A percentile compares a stretch with the other conserved stretches of the same genome.
phyloP scores from a whole-genome alignment of 2,888 invertebrate species.

The Abrostola tripartita region DNA sequence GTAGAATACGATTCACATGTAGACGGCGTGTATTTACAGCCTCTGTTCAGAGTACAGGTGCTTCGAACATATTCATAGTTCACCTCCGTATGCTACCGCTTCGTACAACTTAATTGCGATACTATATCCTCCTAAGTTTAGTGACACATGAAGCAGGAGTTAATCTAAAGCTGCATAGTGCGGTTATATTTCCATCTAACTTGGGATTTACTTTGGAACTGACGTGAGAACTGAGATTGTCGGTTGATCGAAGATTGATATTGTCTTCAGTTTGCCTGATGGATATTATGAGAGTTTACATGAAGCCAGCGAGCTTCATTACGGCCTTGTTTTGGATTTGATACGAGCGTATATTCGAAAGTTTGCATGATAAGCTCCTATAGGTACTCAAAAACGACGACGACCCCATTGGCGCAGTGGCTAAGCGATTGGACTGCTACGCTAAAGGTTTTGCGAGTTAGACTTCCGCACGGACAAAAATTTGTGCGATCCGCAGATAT shows the following conservation, averaged over 20 bases:
- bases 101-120: slow-evolving; percentile 37
- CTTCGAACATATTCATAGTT: neutral
- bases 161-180: slow-evolving; percentile 35
- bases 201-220: slow-evolving; percentile 46
- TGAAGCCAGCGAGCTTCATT: no score
- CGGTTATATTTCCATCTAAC: slow-evolving; percentile 47
- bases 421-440: no score
- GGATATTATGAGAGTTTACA: neutral
- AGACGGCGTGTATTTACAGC: slow-evolving; percentile 1
- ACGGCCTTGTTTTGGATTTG: no score
- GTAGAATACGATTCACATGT: slow-evolving; percentile 1
- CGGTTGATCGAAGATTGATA: slow-evolving; percentile 19
- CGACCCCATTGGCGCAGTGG: no score
- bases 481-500: no score
- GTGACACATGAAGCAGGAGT: slow-evolving; percentile 25
- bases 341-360: no score
- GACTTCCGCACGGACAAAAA: no score
- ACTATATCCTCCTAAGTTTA: slow-evolving; percentile 20
- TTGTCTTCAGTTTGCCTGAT: slow-evolving; percentile 11
- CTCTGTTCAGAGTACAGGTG: neutral
- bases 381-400: no score
- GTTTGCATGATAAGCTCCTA: no score
- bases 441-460: no score
- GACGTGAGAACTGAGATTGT: slow-evolving; percentile 6
- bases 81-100: slow-evolving; percentile 20